Conservation (phyloP, 2,888 invertebrate genomes). For the Rhopalosiphum nymphaeae region DNA sequence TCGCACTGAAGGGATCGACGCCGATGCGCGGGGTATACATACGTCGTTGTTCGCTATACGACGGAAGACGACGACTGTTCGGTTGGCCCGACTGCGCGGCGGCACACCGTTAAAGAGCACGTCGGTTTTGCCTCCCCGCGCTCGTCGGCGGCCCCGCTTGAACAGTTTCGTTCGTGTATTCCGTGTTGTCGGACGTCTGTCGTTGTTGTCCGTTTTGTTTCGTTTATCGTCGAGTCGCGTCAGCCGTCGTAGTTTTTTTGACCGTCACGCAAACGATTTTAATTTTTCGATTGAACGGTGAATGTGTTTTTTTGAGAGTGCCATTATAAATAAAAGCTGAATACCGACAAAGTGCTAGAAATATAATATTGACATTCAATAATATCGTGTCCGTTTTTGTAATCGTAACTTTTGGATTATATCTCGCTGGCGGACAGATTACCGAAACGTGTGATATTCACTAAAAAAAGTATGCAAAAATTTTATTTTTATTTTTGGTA, state of each 20-base stretch:
- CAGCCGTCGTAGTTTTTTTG: neutral
- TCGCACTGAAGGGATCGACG: constrained; percentile 33
- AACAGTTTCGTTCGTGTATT: constrained; percentile 57
- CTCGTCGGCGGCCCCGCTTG: constrained; percentile 9
- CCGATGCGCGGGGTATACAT: neutral
- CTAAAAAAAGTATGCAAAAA: neutral
- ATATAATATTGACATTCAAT: neutral
- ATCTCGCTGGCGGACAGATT: neutral
- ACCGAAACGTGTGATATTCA: neutral
- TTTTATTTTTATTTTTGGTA: neutral
- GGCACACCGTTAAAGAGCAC: constrained; percentile 50
- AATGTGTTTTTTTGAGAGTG: neutral
- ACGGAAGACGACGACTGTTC: constrained; percentile 30
- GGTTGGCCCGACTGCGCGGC: constrained; percentile 59
- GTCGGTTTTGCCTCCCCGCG: constrained; percentile 58
- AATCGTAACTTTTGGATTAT: neutral
- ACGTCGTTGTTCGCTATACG: neutral
- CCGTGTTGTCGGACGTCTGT: neutral
- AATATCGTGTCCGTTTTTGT: neutral
- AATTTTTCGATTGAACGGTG: neutral
- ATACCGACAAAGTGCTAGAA: neutral
- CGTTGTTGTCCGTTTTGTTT: neutral
- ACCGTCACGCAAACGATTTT: neutral
- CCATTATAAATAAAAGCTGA: neutral
- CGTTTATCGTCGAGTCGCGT: neutral